Conservation (phyloP, 2,113 vertebrate genomes). For the Coturnix japonica region DNA sequence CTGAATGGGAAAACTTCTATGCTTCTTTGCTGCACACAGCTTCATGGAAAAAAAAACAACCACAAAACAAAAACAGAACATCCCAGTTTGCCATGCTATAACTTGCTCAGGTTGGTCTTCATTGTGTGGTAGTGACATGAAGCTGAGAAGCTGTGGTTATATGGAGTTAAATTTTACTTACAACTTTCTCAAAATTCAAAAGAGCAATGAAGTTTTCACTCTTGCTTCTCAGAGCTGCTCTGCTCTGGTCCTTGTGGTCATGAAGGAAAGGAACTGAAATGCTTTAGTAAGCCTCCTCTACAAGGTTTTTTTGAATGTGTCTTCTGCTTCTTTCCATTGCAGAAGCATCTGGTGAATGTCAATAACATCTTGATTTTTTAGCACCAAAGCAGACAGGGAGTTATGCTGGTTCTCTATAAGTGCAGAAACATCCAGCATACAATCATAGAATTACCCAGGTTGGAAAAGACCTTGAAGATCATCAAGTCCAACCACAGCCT, state of each 20-base stretch:
- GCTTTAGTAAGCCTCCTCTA: not conserved
- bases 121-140: not conserved
- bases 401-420: not conserved
- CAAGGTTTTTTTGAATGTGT: not conserved
- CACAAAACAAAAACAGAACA: not conserved
- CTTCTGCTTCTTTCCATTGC: not conserved
- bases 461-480: too few relatives aligned
- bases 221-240: not conserved
- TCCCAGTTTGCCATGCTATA: not conserved
- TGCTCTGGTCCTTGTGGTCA: not conserved
- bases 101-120: not conserved
- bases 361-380: not conserved
- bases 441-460: too few relatives aligned
- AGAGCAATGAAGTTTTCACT: not conserved
- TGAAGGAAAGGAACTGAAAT: not conserved
- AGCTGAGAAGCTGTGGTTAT: not conserved
- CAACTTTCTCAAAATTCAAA: not conserved
- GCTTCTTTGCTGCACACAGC: not conserved
- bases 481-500: too few relatives aligned
- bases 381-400: not conserved
- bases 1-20: not conserved
- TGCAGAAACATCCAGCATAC: not conserved
- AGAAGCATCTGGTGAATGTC: not conserved
- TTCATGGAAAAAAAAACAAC: not conserved
- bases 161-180: accelerated